Evolutionary conservation across 2,888 invertebrate genomes (phyloP), one percentile per base, ranked within the genome.

Genomic region (Eupithecia dodoneata): DNA sequence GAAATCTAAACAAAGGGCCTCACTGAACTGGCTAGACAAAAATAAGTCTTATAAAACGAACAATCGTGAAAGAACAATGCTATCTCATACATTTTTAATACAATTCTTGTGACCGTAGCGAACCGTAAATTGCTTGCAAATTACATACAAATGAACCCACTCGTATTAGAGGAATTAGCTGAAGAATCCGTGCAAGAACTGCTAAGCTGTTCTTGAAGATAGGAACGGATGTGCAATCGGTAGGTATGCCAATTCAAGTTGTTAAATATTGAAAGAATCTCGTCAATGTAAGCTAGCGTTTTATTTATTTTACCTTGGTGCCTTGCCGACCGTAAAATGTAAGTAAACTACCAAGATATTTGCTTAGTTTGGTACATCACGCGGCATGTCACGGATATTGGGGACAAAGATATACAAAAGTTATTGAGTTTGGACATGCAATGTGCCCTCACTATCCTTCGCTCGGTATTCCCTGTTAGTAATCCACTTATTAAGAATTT

Each of bases 31-130:
- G 42, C 42, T 81, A 74, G 65, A 79, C 72, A 69, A 72, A 71
- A 72, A 49, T 30, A 71, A 72, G 65, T 82, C 84, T 85, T 86
- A 86, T 87, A 86, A 85, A 86, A 87, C 78, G 83, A 86, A 87
- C 87, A 88, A 90, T 88, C 83, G 81, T 79, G 82, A 81, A 79
- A 79, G 84, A 89, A 91, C 90, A 90, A 91, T 89, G 87, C 81
- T 81, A 84, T 88, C 88, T 89, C 89, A 90, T 90, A 86, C 88
- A 89, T 90, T 88, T 76, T 89, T 87, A 89, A 89, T 88, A 84
- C 80, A 82, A 85, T 89, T 89, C 87, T 88, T 89, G 87, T 84
- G 81, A 84, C 84, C 86, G 86, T 87, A 84, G 84, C 84, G 86
- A 86, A 87, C 83, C 85, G 84, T 84, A 83, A 83, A 83, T 83